Conservation (phyloP, 2,888 invertebrate species). For the Chalcosyrphus nemorum region DNA sequence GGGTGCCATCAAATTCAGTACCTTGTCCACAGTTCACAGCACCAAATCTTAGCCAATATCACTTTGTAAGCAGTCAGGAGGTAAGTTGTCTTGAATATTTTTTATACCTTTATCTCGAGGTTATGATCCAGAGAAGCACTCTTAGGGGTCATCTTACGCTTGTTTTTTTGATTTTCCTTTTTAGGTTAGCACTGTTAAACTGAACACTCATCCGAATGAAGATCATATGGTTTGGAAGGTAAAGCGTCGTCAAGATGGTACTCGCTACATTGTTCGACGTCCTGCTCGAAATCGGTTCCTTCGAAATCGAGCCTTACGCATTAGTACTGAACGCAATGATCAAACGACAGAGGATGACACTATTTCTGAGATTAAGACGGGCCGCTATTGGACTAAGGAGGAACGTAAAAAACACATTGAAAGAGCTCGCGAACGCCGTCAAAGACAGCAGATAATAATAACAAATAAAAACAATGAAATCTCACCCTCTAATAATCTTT, state of each 20-base stretch:
- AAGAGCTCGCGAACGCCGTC: slow-evolving; percentile 86
- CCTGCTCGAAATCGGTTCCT: slow-evolving; percentile 87
- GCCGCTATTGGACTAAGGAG: slow-evolving; percentile 90
- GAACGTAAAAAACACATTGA: slow-evolving; percentile 89
- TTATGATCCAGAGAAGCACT: too few species aligned
- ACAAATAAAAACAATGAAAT: slow-evolving; percentile 55
- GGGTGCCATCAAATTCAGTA: slow-evolving; percentile 64
- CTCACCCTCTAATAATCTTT: background rate
- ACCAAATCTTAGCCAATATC: slow-evolving; percentile 84
- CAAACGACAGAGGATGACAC: slow-evolving; percentile 90
- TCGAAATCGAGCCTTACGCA: slow-evolving; percentile 86
- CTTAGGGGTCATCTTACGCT: too few species aligned
- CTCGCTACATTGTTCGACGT: slow-evolving; percentile 88
- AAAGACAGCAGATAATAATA: slow-evolving; percentile 79
- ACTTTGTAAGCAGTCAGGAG: slow-evolving; percentile 84
- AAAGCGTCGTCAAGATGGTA: slow-evolving; percentile 89
- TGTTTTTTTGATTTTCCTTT: background rate
- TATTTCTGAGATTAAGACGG: slow-evolving; percentile 89
- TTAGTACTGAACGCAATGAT: slow-evolving; percentile 85
- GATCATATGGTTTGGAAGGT: slow-evolving; percentile 88
- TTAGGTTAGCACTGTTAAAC: slow-evolving; percentile 68
- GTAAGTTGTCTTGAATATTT: slow-evolving; percentile 75
- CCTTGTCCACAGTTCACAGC: slow-evolving; percentile 82
- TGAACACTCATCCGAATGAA: slow-evolving; percentile 69
- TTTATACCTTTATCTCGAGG: too few species aligned